Base-by-base conservation (phyloP, 2,797 vertebrate genomes). In the Crypturellus tataupa region DNA sequence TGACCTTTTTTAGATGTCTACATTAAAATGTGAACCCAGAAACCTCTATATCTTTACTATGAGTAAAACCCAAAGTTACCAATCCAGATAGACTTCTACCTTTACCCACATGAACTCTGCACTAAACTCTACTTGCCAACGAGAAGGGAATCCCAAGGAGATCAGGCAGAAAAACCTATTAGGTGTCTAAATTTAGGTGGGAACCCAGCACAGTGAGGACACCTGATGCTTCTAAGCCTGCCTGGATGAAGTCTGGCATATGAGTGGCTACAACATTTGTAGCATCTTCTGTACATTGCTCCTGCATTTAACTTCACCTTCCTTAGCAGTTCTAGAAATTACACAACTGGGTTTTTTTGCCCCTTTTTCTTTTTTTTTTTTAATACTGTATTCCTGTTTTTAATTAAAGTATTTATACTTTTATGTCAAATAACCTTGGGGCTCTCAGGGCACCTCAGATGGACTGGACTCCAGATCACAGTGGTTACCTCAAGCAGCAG, bases 71-170 rank as follows among this genome's bases (percentile, higher is more conserved):
- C 31, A 51, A 49, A 42, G 8, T 5, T 40, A 21, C 6, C 46
- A 63, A 33, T 12, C 40, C 27, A 31, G 0, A 0, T 6, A 37
- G 23, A 47, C 29, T 70, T 12, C 42, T 31, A 64, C 25, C 39
- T 70, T 42, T 12, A 51, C 25, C 63, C 64, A 72, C 33, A 77
- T 0, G 0, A 39, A 12, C 46, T 70, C 73, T 1, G 1, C 9
- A 44, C 12, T 49, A 42, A 90, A 69, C 13, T 63, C 67, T 23
- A 69, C 12, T 42, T 59, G 25, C 23, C 23, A 27, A 2, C 13
- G 46, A 89, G 25, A 31, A 81, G 14, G 29, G 1, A 2, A 3
- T 68, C 13, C 27, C 37, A 55, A 21, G 18, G 6, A 42, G 9
- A 87, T 40, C 1, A 17, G 23, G 37, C 19, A 84, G n/a, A 46